Conservation (phyloP, 2,797 vertebrate genomes). For the Choloepus didactylus region DNA sequence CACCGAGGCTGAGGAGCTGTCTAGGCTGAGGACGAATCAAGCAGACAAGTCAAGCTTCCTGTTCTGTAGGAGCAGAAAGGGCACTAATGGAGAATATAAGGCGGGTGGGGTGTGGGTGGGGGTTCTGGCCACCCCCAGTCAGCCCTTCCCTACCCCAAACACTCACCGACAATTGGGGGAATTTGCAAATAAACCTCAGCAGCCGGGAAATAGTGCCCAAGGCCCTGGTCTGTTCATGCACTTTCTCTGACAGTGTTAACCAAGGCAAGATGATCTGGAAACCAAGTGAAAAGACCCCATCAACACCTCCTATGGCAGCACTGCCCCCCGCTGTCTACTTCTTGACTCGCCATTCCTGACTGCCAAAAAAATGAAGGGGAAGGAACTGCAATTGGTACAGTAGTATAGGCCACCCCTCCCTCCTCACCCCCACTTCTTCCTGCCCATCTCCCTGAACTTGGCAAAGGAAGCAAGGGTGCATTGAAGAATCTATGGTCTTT, state of each 20-base stretch:
- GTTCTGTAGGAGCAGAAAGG: background rate
- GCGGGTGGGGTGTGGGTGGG: too few species aligned
- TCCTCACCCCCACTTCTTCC: too few species aligned
- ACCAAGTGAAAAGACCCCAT: background rate
- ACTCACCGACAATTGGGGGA: constrained; percentile 67
- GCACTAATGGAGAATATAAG: background rate
- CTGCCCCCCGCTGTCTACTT: background rate
- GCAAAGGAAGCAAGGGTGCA: background rate
- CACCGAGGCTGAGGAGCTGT: background rate
- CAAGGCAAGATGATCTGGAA: constrained; percentile 76
- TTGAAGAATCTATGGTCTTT: background rate
- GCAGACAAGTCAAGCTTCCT: background rate
- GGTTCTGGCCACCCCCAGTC: background rate
- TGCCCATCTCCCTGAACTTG: background rate
- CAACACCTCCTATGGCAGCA: accelerated
- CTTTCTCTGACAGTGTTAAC: constrained; percentile 56
- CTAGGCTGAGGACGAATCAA: background rate
- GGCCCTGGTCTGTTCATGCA: constrained; percentile 38
- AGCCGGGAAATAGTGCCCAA: constrained; percentile 31
- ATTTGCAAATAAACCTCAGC: constrained; percentile 75
- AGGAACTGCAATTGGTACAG: accelerated
- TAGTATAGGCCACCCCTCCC: accelerated
- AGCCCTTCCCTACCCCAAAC: background rate
- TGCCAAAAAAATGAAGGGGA: background rate
- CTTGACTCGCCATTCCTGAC: background rate